phyloP scores from a whole-genome alignment of 2,113 vertebrate genomes.

The Neomonachus schauinslandi region DNA sequence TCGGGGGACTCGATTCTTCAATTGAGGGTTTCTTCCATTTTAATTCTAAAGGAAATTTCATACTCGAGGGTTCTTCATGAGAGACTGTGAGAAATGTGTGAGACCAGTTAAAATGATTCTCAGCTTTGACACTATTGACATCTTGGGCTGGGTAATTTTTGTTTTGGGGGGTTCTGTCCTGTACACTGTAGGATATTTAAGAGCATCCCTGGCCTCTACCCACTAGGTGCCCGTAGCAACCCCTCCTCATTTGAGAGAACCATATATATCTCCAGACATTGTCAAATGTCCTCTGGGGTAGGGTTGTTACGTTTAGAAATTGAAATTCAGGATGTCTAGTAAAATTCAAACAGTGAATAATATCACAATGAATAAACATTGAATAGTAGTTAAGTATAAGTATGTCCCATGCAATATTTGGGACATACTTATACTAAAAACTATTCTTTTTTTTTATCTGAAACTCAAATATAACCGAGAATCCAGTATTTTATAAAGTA shows the following conservation, averaged over 20 bases:
- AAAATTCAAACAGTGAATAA: neutral
- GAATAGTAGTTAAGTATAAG: neutral
- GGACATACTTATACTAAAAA: neutral
- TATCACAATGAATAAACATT: neutral
- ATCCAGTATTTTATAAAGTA: neutral
- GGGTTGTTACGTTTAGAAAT: neutral
- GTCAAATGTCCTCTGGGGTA: neutral
- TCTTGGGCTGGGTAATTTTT: neutral
- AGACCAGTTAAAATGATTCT: conserved; percentile 1
- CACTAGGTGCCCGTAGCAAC: neutral
- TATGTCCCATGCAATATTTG: neutral
- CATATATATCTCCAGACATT: neutral
- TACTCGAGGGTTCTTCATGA: neutral
- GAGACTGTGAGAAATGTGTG: neutral
- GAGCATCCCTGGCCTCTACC: neutral
- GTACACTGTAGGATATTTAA: neutral
- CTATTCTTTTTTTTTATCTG: neutral
- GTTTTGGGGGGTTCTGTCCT: neutral
- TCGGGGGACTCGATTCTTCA: neutral
- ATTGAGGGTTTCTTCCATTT: neutral
- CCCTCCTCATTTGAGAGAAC: neutral
- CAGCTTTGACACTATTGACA: neutral
- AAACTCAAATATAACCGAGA: conserved; percentile 33
- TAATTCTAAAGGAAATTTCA: conserved; percentile 16
- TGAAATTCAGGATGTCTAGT: neutral